Evolutionary conservation across 1,140 invertebrate genomes (phyloP).

Genomic region (Diorhabda sublineata): DNA sequence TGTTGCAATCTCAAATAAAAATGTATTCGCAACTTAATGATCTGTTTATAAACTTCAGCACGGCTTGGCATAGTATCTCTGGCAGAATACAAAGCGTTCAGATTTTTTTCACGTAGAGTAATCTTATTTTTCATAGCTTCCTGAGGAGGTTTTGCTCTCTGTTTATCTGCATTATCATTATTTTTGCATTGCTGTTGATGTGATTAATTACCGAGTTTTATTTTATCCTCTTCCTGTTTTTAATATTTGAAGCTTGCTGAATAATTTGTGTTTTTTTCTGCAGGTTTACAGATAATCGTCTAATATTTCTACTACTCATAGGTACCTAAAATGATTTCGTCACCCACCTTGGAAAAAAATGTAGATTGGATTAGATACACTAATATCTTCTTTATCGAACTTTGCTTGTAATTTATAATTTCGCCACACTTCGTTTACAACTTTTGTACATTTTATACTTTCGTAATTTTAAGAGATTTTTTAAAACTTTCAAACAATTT

Average conservation of each 20-base stretch:
- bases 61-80: constrained; percentile 31
- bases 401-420: too few species aligned
- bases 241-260: neutral
- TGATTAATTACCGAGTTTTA: neutral
- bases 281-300: neutral
- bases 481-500: too few species aligned
- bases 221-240: neutral
- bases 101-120: constrained; percentile 29
- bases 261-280: neutral
- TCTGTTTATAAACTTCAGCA: constrained; percentile 35
- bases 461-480: too few species aligned
- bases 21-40: constrained; percentile 31
- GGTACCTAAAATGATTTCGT: too few species aligned
- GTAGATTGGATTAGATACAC: too few species aligned
- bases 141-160: constrained; percentile 27
- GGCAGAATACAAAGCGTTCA: constrained; percentile 20
- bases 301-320: neutral
- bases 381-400: too few species aligned
- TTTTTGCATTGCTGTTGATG: neutral
- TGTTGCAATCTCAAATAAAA: constrained; percentile 40
- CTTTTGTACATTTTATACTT: too few species aligned
- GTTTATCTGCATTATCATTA: constrained; percentile 18
- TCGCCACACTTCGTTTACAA: too few species aligned
- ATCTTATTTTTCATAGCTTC: constrained; percentile 35
- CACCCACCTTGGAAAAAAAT: too few species aligned